Base-by-base conservation (phyloP, 2,888 invertebrate species). In the Thelaira solivaga region DNA sequence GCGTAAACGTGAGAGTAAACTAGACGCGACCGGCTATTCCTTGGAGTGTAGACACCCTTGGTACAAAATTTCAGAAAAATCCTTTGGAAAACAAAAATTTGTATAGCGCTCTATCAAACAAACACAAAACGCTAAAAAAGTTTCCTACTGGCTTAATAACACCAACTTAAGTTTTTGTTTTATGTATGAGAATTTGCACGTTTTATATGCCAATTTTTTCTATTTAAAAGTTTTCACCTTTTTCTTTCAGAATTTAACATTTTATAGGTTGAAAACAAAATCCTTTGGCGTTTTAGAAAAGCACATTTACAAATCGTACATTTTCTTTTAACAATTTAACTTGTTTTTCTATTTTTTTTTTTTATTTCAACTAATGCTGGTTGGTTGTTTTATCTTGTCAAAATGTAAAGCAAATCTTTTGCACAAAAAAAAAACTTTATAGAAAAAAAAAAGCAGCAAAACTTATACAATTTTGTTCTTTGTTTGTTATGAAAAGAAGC, bases 331-430 rank as follows among this genome's bases (percentile, higher is more conserved):
- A 62, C 62, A 45, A 29, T 72, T 72, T 45, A 72, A 47, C 62
- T 47, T 45, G 31, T 72, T 49, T 53, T 22, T 47, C 24, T n/a
- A n/a, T n/a, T n/a, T n/a, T n/a, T n/a, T n/a, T n/a, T n/a, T n/a
- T n/a, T n/a, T n/a, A n/a, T 11, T 49, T 10, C 41, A 34, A 59
- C 55, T 53, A 53, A 68, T 47, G 53, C 61, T 36, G 57, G n/a
- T 53, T 36, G 57, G n/a, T 71, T 43, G 57, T 76, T 49, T 76
- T 73, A 77, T 73, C 77, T 75, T 71, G 65, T 79, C 75, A 79
- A 75, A 75, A 71, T 71, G 65, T 71, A 67, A 75, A 75, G 45
- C 59, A 78, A 74, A 65, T 74, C 73, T 74, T 55, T 24, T n/a
- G n/a, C n/a, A 22, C n/a, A 18, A 26, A 29, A 20, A 55, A 45